Percentiles rank a stretch among this genome's conserved stretches.
Conservation (phyloP, 2,113 vertebrate genomes). For the rat (Rattus norvegicus) region DNA sequence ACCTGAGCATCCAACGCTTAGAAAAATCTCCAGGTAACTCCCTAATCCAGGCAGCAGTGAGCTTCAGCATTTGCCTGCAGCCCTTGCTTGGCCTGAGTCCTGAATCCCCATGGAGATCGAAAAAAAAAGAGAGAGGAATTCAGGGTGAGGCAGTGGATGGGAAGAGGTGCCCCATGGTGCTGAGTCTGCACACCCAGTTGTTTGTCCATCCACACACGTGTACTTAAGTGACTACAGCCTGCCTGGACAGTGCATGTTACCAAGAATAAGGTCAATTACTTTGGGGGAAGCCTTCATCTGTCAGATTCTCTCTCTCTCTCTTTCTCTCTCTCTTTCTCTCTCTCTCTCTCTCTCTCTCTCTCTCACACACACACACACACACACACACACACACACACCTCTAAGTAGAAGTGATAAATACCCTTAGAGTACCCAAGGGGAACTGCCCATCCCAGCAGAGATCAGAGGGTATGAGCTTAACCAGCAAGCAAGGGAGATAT, state of each 20-base stretch:
- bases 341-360: too few relatives aligned
- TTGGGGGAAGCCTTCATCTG: background rate
- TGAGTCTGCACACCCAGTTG: background rate
- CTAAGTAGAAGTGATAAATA: background rate
- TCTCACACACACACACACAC: too few relatives aligned
- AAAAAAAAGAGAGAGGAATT: background rate
- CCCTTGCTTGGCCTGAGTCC: background rate
- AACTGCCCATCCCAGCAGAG: background rate
- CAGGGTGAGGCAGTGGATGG: background rate
- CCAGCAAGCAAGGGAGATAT: background rate
- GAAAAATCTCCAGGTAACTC: background rate
- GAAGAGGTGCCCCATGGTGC: background rate
- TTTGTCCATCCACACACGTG: background rate
- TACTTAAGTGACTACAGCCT: rapidly evolving
- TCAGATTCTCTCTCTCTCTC: too few relatives aligned
- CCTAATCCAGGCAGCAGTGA: too few relatives aligned
- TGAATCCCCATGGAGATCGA: background rate
- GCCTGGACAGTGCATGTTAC: rapidly evolving
- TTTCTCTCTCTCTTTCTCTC: too few relatives aligned
- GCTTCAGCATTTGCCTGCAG: background rate
- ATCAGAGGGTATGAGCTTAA: background rate
- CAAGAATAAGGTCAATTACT: background rate
- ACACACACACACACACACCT: background rate
- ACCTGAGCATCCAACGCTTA: background rate
- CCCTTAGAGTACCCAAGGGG: background rate